These are phyloP conservation scores for Emys orbicularis DNA, from an alignment of 2,797 vertebrate genomes.

Conservation along the genomic window DNA sequence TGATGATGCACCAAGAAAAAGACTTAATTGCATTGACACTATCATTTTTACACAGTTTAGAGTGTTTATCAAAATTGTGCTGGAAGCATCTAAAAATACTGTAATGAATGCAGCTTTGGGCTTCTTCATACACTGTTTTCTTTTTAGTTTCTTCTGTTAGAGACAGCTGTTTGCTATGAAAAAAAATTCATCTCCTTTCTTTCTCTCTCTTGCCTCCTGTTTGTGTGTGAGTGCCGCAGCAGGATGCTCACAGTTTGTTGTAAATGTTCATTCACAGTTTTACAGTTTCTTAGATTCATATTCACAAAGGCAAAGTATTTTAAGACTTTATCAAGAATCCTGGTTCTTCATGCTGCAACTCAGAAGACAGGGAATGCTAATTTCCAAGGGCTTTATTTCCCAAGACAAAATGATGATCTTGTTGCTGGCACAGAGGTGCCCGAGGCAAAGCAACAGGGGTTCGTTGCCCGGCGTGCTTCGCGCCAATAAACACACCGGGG, in stretches of 20 bases:
- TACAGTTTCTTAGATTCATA: conserved; percentile 63
- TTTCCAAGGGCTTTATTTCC: conserved; percentile 29
- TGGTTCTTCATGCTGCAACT: conserved; percentile 10
- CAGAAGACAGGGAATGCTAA: neutral
- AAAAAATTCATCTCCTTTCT: conserved; percentile 69
- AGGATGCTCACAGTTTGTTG: conserved; percentile 71
- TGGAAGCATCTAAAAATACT: conserved; percentile 77
- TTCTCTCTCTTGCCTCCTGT: conserved; percentile 65
- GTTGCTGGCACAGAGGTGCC: no score
- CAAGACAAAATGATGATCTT: neutral
- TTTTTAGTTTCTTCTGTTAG: conserved; percentile 65
- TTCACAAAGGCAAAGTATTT: conserved; percentile 65
- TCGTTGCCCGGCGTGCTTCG: no score
- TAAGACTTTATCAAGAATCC: conserved; percentile 40
- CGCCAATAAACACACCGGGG: no score
- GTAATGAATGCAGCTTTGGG: conserved; percentile 71
- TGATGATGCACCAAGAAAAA: conserved; percentile 58
- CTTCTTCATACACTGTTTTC: conserved; percentile 62
- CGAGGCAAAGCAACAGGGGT: no score
- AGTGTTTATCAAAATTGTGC: conserved; percentile 72
- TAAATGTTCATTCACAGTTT: conserved; percentile 75
- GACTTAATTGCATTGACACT: conserved; percentile 58
- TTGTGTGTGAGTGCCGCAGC: conserved; percentile 63
- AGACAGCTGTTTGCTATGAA: conserved; percentile 73
- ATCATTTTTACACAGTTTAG: conserved; percentile 54